Base-by-base conservation (phyloP, 2,113 vertebrate species). In the Corynorhinus townsendii region DNA sequence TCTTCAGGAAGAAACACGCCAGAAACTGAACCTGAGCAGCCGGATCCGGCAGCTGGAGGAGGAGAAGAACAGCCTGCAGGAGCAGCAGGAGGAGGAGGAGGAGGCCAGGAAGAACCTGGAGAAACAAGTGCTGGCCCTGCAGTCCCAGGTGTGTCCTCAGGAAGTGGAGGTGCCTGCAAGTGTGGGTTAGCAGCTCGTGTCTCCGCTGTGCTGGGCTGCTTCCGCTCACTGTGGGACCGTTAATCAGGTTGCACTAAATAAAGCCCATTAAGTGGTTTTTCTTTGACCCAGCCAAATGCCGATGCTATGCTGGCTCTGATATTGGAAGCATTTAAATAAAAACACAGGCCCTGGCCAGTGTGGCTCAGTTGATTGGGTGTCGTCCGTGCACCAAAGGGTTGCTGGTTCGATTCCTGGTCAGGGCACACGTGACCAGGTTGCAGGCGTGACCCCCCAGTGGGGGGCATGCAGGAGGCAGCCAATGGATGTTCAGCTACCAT, bases 21-120 rank as follows among this genome's bases (percentile, higher is more conserved):
- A 99, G 97, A 99, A 99, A 85, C 98, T 99, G 76, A 99, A 99
- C 97, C 98, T 99, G 91, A 99, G 99, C 97, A 98, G 99, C 59
- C 98, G 99, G 62, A 99, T 99, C 69, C 99, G 99, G 82, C 99
- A 99, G 97, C 98, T 99, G 95, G 99, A 99, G 64, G 99, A 99
- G 87, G 99, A 99, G 68, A 99, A 99, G 98, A 99, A 97, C 98
- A 98, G 98, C 71, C 98, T 99, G 80, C 98, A 99, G 84, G 99
- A 99, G 98, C 99, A 99, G 98, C 99, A 99, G 98, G 99, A 99
- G 94, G 99, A 99, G 85, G 99, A 99, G 1, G 99, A 99, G 87
- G 99, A 99, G 95, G 98, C 99, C 4, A 98, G 99, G 38, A 99
- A 98, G 95, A 99, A 98, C 97, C 97, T 99, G 97, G 99, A 99